Percentiles rank a stretch among this genome's conserved stretches.
These are phyloP conservation scores for Boulengeromyrus knoepffleri DNA, from an alignment of 2,113 vertebrate species.

Conservation along the genomic window DNA sequence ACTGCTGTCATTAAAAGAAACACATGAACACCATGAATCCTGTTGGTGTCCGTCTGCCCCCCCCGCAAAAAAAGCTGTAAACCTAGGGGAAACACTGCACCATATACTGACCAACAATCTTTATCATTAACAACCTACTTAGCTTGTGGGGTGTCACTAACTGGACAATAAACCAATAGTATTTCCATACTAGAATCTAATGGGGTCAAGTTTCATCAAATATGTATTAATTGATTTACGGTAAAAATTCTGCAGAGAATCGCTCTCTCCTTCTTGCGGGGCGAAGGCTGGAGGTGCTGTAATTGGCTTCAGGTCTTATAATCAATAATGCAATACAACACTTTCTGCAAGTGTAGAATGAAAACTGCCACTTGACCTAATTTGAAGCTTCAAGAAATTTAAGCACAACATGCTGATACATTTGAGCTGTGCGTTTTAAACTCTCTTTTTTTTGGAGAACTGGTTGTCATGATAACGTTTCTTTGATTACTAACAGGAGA, in stretches of 20 bases:
- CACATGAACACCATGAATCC: too few relatives aligned
- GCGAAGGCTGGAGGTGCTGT: neutral
- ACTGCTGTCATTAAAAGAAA: too few relatives aligned
- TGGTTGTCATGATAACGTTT: neutral
- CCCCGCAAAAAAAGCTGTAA: too few relatives aligned
- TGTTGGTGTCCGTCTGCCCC: too few relatives aligned
- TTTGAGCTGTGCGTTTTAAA: neutral
- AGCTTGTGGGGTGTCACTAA: neutral
- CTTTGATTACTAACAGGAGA: neutral
- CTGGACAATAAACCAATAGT: neutral
- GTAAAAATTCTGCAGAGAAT: neutral
- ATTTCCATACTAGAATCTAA: neutral
- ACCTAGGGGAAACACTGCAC: too few relatives aligned
- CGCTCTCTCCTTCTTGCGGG: neutral
- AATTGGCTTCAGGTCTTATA: neutral
- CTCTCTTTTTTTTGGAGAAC: neutral
- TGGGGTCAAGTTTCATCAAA: neutral
- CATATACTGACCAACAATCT: neutral
- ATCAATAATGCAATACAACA: slow-evolving; percentile 21
- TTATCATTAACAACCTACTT: neutral
- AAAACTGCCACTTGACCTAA: neutral
- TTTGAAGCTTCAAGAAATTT: neutral
- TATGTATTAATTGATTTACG: neutral
- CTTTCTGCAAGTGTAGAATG: neutral
- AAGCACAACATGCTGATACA: neutral